Evolutionary conservation across 2,888 invertebrate genomes (phyloP), one percentile per base, ranked within the genome.

Genomic region (Clusia tigrina): DNA sequence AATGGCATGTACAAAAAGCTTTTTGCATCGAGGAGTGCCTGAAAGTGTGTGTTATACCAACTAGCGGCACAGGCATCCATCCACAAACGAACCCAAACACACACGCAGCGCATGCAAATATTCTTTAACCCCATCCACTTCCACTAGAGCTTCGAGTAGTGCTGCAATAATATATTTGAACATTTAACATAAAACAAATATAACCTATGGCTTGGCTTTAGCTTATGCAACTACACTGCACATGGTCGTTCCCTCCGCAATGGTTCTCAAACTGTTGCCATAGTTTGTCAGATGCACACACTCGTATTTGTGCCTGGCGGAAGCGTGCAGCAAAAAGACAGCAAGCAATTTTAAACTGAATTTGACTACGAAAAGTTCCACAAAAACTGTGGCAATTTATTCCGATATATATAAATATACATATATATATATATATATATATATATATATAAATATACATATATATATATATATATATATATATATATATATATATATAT

Each of bases 121-220:
- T n/a, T n/a, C n/a, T n/a, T n/a, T n/a, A n/a, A n/a, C n/a, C n/a
- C n/a, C n/a, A n/a, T n/a, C n/a, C n/a, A n/a, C n/a, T n/a, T n/a
- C n/a, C n/a, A n/a, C n/a, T n/a, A n/a, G n/a, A n/a, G n/a, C n/a
- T n/a, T n/a, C n/a, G n/a, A n/a, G n/a, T n/a, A 32, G 32, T 12
- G 69, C 70, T 73, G 72, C 71, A 74, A 78, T 77, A 81, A 76
- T 74, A 74, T 77, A 78, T 74, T 77, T 72, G 71, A 78, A 71
- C 71, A 77, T 76, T 79, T 78, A 78, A 75, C 78, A 76, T 76
- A 78, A 74, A 76, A 73, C 78, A 80, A 81, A 79, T 76, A 81
- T 76, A 77, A 79, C 80, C 78, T 79, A 64, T 61, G 69, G 70
- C 65, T 78, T 75, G 73, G 66, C 70, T 69, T 64, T 51, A 56